phyloP scores from a whole-genome alignment of 2,113 vertebrate genomes.

The Neopipo cinnamomea region DNA sequence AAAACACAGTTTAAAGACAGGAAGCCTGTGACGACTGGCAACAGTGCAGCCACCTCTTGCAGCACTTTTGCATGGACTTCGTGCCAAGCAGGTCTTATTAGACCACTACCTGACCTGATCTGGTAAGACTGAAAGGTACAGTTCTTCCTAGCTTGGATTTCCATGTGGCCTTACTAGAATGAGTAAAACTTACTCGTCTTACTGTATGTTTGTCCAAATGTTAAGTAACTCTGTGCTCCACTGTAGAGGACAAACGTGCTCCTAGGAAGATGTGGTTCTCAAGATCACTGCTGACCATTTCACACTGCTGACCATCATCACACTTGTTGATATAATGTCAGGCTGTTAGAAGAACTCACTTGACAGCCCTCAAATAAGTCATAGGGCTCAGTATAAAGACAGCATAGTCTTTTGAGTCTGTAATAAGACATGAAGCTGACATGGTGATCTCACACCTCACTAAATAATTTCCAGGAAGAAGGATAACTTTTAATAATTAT shows the following conservation, averaged over 20 bases:
- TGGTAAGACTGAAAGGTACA: background rate
- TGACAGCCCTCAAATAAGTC: background rate
- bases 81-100: background rate
- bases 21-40: background rate
- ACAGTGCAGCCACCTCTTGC: background rate
- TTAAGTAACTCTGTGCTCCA: background rate
- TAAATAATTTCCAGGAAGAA: background rate
- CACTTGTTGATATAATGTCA: background rate
- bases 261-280: background rate
- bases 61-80: fast-evolving
- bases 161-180: background rate
- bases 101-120: fast-evolving
- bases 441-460: background rate
- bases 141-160: background rate
- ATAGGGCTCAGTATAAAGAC: background rate
- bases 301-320: no score
- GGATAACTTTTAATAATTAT: background rate
- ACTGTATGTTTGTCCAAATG: background rate
- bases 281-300: background rate
- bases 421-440: background rate
- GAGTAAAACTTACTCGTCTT: background rate
- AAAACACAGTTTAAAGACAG: background rate
- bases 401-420: background rate
- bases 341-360: background rate
- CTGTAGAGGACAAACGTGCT: background rate